phyloP scores from a whole-genome alignment of 2,113 vertebrate species.

The Plotosus lineatus region DNA sequence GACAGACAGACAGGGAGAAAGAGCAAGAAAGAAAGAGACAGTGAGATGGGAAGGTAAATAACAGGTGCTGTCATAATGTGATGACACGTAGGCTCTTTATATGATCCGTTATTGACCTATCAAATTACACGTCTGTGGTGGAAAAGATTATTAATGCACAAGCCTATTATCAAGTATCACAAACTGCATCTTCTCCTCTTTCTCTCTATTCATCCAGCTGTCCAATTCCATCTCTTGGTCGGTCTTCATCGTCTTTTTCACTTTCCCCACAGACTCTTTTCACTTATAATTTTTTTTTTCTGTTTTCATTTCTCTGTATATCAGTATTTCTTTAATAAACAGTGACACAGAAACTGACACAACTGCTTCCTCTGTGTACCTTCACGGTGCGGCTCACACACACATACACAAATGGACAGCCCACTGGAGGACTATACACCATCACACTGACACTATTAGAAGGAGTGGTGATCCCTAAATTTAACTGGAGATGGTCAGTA shows the following conservation, averaged over 20 bases:
- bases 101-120: constrained; percentile 70
- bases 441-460: background rate
- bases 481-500: constrained; percentile 20
- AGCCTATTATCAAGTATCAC: constrained; percentile 57
- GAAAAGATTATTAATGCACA: constrained; percentile 73
- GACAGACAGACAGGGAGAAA: background rate
- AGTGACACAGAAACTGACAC: background rate
- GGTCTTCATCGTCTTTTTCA: background rate
- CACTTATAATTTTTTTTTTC: background rate
- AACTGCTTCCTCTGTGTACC: background rate
- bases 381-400: constrained; percentile 1
- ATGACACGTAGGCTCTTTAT: constrained; percentile 72
- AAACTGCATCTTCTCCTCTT: constrained; percentile 47
- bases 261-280: background rate
- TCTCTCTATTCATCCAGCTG: constrained; percentile 43
- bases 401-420: background rate
- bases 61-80: constrained; percentile 63
- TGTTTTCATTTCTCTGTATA: background rate
- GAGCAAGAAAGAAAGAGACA: background rate
- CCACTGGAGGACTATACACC: constrained; percentile 28
- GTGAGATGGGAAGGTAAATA: constrained; percentile 47
- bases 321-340: constrained; percentile 1
- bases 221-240: background rate
- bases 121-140: constrained; percentile 74
- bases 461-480: constrained; percentile 13